A percentile compares a stretch with the other conserved stretches of the same genome.
Evolutionary conservation across 1,140 invertebrate genomes (phyloP).

Genomic region (Drosophila bifasciata): DNA sequence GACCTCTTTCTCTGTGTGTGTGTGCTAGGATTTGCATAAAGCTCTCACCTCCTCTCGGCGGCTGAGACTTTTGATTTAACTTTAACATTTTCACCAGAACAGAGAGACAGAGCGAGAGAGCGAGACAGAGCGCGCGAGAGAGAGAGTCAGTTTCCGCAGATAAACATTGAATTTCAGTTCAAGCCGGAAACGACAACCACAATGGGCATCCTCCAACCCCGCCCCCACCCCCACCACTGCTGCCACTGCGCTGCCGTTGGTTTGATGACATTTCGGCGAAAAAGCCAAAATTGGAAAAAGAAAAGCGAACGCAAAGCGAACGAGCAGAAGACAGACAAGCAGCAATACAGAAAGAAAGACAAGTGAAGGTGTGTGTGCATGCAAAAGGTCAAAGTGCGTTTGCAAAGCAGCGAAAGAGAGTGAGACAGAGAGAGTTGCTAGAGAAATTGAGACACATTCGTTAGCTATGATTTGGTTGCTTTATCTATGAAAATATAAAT

Average conservation of each 20-base stretch:
- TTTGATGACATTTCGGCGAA: slow-evolving; percentile 24
- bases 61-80: slow-evolving; percentile 34
- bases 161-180: slow-evolving; percentile 57
- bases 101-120: too few relatives aligned
- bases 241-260: too few relatives aligned
- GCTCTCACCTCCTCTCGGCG: slow-evolving; percentile 53
- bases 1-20: slow-evolving; percentile 15
- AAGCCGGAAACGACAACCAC: neutral
- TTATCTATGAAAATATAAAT: too few relatives aligned
- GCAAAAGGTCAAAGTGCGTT: slow-evolving; percentile 59
- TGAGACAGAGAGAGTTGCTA: slow-evolving; percentile 6
- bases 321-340: neutral
- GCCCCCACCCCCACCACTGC: too few relatives aligned
- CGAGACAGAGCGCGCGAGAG: too few relatives aligned
- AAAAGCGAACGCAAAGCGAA: slow-evolving; percentile 4
- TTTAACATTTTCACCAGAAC: slow-evolving; percentile 50
- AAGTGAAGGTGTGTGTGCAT: too few relatives aligned
- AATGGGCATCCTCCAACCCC: too few relatives aligned
- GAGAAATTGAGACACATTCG: neutral
- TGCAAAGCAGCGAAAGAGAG: neutral
- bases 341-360: neutral
- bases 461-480: too few relatives aligned
- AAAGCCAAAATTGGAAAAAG: slow-evolving; percentile 14
- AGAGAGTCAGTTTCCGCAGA: slow-evolving; percentile 48
- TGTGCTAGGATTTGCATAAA: slow-evolving; percentile 72